These are phyloP conservation scores for Bujurquina vittata DNA, from an alignment of 2,113 vertebrate genomes.

Conservation along the genomic window DNA sequence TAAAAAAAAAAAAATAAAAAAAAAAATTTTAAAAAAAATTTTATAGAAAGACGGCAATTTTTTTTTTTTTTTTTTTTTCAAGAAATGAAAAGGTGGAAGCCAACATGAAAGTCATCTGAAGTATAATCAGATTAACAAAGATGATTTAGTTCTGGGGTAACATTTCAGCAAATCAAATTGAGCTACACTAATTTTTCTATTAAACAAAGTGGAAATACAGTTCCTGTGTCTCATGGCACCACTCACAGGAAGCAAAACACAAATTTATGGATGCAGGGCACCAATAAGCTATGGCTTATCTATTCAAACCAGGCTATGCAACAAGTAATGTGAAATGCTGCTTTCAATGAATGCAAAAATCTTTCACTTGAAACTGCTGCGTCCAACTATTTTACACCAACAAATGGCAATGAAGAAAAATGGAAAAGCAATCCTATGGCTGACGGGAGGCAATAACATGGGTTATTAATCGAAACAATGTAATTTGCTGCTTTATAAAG, in stretches of 20 bases:
- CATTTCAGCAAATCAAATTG: neutral
- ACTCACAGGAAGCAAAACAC: neutral
- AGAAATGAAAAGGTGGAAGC: no score
- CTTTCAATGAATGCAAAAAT: conserved; percentile 10
- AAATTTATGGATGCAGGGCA: neutral
- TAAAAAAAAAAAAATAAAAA: no score
- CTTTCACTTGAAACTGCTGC: conserved; percentile 19
- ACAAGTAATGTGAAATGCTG: conserved; percentile 3
- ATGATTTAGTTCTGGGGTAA: neutral
- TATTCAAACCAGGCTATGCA: conserved; percentile 6
- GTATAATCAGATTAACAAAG: neutral
- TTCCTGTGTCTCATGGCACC: neutral
- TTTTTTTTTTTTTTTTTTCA: no score
- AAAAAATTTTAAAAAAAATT: no score
- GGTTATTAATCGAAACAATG: conserved; percentile 16
- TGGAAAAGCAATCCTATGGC: neutral
- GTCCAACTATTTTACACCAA: conserved; percentile 12
- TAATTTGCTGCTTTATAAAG: conserved; percentile 25
- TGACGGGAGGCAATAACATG: conserved; percentile 8
- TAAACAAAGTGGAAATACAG: neutral
- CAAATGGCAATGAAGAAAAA: conserved; percentile 28
- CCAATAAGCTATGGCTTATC: conserved; percentile 32
- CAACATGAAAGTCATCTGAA: no score
- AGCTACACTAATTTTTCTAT: neutral
- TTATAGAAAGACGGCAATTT: no score